Conservation (phyloP, 1,140 invertebrate species). For the Trichonephila clavipes region DNA sequence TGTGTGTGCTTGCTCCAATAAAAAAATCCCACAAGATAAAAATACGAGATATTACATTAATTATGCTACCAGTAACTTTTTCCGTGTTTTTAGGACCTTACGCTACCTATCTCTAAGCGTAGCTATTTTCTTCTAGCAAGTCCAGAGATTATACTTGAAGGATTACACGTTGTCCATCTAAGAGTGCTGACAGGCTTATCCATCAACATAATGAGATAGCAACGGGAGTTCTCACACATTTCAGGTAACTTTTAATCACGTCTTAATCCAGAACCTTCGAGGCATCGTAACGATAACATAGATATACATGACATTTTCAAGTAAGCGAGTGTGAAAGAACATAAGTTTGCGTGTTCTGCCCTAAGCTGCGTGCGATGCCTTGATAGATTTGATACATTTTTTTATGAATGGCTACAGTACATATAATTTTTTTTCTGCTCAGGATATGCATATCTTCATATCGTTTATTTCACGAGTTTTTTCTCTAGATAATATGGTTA, state of each 20-base stretch:
- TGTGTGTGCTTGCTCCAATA: no score
- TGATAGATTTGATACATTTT: neutral
- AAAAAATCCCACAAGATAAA: neutral
- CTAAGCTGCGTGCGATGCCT: slow-evolving; percentile 28
- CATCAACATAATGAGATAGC: slow-evolving; percentile 64
- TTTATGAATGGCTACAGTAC: neutral
- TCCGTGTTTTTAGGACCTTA: neutral
- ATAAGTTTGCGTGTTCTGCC: slow-evolving; percentile 25
- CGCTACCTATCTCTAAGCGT: neutral
- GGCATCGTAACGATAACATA: neutral
- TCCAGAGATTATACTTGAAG: slow-evolving; percentile 51
- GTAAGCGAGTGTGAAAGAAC: slow-evolving; percentile 34
- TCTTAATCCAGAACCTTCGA: slow-evolving; percentile 40
- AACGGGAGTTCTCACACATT: neutral
- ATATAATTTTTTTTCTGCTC: neutral
- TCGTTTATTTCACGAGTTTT: neutral
- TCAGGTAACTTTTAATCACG: slow-evolving; percentile 35
- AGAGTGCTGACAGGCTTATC: slow-evolving; percentile 43
- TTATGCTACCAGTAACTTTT: neutral
- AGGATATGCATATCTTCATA: neutral
- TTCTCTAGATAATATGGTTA: neutral
- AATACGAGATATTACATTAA: neutral
- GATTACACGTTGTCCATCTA: slow-evolving; percentile 52
- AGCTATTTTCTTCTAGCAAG: neutral
- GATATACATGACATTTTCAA: neutral